phyloP scores from a whole-genome alignment of 2,797 vertebrate genomes.

The Geotrypetes seraphini region DNA sequence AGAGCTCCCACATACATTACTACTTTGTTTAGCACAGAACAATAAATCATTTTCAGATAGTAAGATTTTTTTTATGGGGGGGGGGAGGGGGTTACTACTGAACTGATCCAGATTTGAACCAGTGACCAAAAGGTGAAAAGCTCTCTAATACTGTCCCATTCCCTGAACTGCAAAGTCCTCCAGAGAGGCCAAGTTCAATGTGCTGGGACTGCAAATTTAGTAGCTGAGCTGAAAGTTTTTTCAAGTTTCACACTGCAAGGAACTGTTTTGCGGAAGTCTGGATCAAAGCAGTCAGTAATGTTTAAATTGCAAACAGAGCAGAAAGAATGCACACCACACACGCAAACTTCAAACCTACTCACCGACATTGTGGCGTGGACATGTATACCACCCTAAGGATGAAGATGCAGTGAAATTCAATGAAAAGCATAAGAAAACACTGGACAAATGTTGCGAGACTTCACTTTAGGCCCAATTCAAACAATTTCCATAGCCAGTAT shows the following conservation, averaged over 20 bases:
- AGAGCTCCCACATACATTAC: too few species aligned
- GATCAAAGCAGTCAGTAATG: slow-evolving; percentile 1
- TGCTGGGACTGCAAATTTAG: too few species aligned
- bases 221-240: not conserved
- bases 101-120: too few species aligned
- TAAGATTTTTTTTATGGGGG: too few species aligned
- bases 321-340: not conserved
- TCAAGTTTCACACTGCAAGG: not conserved
- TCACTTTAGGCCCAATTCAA: too few species aligned
- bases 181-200: too few species aligned
- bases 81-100: too few species aligned
- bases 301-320: not conserved
- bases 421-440: not conserved
- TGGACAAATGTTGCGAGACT: not conserved
- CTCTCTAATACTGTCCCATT: not conserved
- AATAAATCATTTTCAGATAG: too few species aligned
- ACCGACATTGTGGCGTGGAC: slow-evolving; percentile 66
- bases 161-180: accelerated
- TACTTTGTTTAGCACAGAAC: too few species aligned
- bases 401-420: slow-evolving; percentile 21
- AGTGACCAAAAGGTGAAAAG: too few species aligned
- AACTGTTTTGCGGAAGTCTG: slow-evolving; percentile 2
- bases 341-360: slow-evolving; percentile 32
- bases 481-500: too few species aligned
- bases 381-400: slow-evolving; percentile 48